Base-by-base conservation (phyloP, 2,888 invertebrate genomes). In the Xylota sylvarum region DNA sequence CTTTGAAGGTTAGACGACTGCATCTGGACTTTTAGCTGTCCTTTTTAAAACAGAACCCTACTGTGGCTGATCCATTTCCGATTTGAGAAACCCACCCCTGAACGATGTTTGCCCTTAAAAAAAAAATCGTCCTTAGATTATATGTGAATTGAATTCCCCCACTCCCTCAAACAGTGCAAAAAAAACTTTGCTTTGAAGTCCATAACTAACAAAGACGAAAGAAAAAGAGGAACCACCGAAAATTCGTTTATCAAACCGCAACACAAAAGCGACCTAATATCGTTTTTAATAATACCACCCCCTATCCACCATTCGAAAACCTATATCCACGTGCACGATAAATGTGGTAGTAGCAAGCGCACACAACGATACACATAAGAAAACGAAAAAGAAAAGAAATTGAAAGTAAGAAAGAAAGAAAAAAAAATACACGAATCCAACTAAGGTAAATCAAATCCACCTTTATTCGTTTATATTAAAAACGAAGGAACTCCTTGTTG, bases 371-470 rank as follows among this genome's bases (percentile, higher is more conserved):
- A 23, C 23, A 69, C 60, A 58, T 50, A 78, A 64, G 32, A 50
- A 14, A 50, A 40, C 60, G 40, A 10, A 9, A 9, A 23, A 19
- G 32, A 9, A 9, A 23, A 19, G 32, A 48, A 73, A 67, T 27
- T 23, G 32, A 48, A 73, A 67, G 19, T 23, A 4, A 32, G 19
- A 43, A 40, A 17, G 17, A 65, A 64, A 77, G 77, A 56, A 67
- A 85, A 70, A 30, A 58, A 23, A 23, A 23, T 23, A 23, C 23
- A 64, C 70, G 52, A 77, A 77, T 70, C 74, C 76, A 86, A 77
- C 70, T 81, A 86, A 81, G 72, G 86, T 86, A 86, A 86, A 86
- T 82, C 82, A 86, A 86, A 81, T 82, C 67, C 86, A 86, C 86
- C 86, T 86, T 86, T 86, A 81, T 86, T 73, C 77, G 81, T 86